Evolutionary conservation across 2,888 invertebrate species (phyloP), one percentile per base, ranked within the genome.

Genomic region (Temnothorax ravouxi): DNA sequence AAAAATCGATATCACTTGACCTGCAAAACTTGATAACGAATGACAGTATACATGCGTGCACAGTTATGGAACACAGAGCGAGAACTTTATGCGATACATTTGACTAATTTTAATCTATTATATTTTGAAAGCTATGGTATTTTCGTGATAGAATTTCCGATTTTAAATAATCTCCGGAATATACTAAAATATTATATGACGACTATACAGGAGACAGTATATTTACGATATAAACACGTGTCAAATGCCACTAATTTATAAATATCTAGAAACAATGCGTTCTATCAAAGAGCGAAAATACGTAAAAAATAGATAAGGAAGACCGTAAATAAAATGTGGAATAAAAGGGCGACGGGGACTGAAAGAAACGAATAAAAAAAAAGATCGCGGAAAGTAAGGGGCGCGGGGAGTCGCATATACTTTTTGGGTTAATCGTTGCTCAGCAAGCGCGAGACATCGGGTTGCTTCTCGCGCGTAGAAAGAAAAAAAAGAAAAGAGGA

Each of bases 361-460:
- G 52, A 59, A 69, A 61, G 62, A 47, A 34, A 71, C 15, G 25
- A 38, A 50, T 21, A 54, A 81, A 81, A 86, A n/a, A n/a, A 74
- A 85, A 61, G 71, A 29, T 56, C n/a, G 62, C 34, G 41, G 54
- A 79, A 71, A 82, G 67, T 56, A 61, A 79, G 69, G 54, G 62
- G 74, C 72, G 82, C 76, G 80, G 69, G 83, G 83, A 82, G 86
- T 88, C 86, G 87, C n/a, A 86, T 83, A 91, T 83, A 91, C 87
- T 93, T 92, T 92, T 93, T 91, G 90, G 90, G 91, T 91, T 92
- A 93, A 93, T 93, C 93, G 91, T 91, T 89, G 89, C 89, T 88
- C 87, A 88, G 88, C 91, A 90, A 92, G 92, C 91, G 93, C 90
- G 91, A 92, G 90, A 89, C 91, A 91, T 91, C 88, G 87, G 88